Percentiles rank a stretch among this genome's conserved stretches.
Conservation (phyloP, 23 tunicate genomes). For the Diplosoma virens region DNA sequence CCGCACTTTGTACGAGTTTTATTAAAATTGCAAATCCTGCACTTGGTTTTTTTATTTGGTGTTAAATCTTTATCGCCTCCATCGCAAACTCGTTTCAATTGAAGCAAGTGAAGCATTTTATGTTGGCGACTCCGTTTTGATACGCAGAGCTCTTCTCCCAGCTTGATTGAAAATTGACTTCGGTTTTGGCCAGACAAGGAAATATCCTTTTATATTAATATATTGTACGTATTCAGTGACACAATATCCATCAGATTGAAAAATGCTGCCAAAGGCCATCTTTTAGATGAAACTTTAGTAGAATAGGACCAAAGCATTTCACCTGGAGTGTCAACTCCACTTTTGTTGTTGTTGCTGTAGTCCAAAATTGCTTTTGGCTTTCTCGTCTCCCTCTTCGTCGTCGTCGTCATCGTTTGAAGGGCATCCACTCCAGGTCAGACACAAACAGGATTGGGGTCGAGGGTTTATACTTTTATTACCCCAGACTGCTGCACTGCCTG, state of each 20-base stretch:
- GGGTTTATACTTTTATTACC: too few relatives aligned
- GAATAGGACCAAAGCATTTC: conserved; percentile 27
- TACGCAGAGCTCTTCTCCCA: conserved; percentile 15
- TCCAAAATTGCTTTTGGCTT: conserved; percentile 35
- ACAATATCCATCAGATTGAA: conserved; percentile 29
- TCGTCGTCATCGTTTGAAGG: too few relatives aligned
- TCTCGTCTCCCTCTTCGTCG: conserved; percentile 16
- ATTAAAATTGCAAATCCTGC: conserved; percentile 21
- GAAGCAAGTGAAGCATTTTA: conserved; percentile 23
- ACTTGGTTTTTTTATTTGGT: conserved; percentile 22
- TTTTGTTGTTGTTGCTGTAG: conserved; percentile 31
- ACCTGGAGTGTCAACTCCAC: conserved; percentile 31
- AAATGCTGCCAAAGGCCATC: conserved; percentile 33
- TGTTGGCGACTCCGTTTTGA: conserved; percentile 17
- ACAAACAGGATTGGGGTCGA: too few relatives aligned
- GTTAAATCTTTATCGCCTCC: conserved; percentile 27
- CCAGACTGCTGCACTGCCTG: too few relatives aligned
- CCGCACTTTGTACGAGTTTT: conserved; percentile 26
- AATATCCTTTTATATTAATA: conserved; percentile 2
- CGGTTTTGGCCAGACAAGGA: conserved; percentile 38
- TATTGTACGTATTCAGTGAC: conserved; percentile 17
- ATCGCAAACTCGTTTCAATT: conserved; percentile 26
- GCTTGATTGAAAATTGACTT: conserved; percentile 25
- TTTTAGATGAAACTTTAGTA: conserved; percentile 24
- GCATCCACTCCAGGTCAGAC: too few relatives aligned